phyloP scores from a whole-genome alignment of 2,113 vertebrate species.

The Trematomus loennbergii region DNA sequence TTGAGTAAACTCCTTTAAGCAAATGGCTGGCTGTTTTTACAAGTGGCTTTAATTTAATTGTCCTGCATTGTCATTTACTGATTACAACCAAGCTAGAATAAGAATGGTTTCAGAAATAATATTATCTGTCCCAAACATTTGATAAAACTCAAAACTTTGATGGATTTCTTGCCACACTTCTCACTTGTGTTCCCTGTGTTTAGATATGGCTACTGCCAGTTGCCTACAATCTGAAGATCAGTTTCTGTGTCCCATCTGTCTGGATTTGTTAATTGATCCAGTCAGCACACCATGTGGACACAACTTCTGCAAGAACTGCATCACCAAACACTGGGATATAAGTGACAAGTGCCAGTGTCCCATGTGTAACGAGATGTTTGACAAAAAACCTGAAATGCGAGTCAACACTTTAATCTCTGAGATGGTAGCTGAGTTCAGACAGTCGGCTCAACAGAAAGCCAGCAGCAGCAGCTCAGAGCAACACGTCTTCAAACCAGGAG shows the following conservation, averaged over 20 bases:
- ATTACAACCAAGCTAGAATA: too few species aligned
- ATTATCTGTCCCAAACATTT: too few species aligned
- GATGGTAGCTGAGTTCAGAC: not conserved
- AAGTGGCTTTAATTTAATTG: too few species aligned
- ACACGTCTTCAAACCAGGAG: slow-evolving; percentile 13
- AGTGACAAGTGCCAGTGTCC: not conserved
- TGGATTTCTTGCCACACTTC: not conserved
- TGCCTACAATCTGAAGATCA: not conserved
- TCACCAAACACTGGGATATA: not conserved
- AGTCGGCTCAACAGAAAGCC: not conserved
- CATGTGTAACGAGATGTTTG: not conserved
- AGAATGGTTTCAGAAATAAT: too few species aligned
- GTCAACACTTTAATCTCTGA: slow-evolving; percentile 26
- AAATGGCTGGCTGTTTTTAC: too few species aligned
- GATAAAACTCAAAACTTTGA: not conserved
- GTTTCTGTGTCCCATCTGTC: slow-evolving; percentile 33
- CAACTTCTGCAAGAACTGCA: slow-evolving; percentile 45
- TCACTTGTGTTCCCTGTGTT: not conserved
- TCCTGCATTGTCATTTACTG: too few species aligned
- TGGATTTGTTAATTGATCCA: slow-evolving; percentile 30
- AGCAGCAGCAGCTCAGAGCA: slow-evolving; percentile 12
- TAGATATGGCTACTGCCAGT: not conserved
- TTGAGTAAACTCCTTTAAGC: too few species aligned
- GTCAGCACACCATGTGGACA: slow-evolving; percentile 26
- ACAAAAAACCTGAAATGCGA: not conserved